Evolutionary conservation across 2,888 invertebrate genomes (phyloP), one percentile per base, ranked within the genome.

Genomic region (Syrista parreyssii): DNA sequence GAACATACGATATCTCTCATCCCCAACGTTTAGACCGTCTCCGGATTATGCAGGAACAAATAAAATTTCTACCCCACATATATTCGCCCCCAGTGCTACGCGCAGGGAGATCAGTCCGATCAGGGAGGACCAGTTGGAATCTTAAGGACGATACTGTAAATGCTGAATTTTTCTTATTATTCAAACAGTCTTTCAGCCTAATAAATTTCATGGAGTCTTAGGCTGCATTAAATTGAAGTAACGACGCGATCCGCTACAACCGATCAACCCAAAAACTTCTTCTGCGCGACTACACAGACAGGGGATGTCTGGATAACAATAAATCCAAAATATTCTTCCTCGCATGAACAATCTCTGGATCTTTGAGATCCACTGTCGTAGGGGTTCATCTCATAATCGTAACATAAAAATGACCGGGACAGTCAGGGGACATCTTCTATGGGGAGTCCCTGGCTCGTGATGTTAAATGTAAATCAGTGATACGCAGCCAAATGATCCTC

Each of bases 401-500:
- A 55, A 23, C 40, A 55, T 55, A 55, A 55, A 55, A 23, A 55
- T 55, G 40, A 55, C 40, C 40, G 40, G 40, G 40, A 55, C 23
- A 55, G 40, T 55, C 40, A 9, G 40, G 40, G 40, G 40, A 55
- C 40, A 9, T 55, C 40, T 55, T 55, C 40, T 55, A 23, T 6
- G 9, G 40, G 23, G 4, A 55, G 23, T 36, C 40, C 40, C 40
- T 23, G 40, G 23, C 40, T 55, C 1, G 79, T 78, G 80, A 84
- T 84, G 81, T 81, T 79, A 77, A 83, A 84, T 84, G 83, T 84
- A 84, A 84, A 84, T 84, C 84, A 84, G 80, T 81, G 82, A 84
- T 84, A 82, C 78, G 80, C 79, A 77, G 76, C 79, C 78, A 76
- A 83, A 82, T 78, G 83, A 80, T 82, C 80, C 80, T 83, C 80